Base-by-base conservation (phyloP, 2,888 invertebrate species). In the Pyrrhia umbra region DNA sequence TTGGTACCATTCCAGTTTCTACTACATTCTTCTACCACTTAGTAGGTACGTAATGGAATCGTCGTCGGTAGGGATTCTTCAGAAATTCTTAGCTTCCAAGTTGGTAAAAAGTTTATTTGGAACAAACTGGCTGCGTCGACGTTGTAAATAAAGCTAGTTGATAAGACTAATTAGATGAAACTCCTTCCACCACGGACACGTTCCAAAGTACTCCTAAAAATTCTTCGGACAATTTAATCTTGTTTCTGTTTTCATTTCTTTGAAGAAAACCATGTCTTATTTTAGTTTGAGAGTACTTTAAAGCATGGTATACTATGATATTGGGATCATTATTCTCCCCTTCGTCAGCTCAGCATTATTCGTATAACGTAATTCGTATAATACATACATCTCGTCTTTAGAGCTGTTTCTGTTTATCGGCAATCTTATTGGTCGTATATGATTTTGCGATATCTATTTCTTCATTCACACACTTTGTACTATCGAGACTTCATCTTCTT, bases 41-140 rank as follows among this genome's bases (percentile, higher is more conserved):
- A 75, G 51, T 39, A n/a, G n/a, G n/a, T n/a, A n/a, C n/a, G n/a
- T n/a, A 52, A 68, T 52, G 46, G 51, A 59, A 43, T 52, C 51
- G 61, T 69, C 51, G 42, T 18, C 27, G 50, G 46, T 13, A 40
- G 43, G 47, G 34, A 56, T 63, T 69, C 64, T 52, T 67, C 52
- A 56, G 50, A 79, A 79, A 65, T 78, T 64, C 56, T 37, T 56
- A 54, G 59, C 50, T 62, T 51, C 25, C 18, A 45, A 64, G 60
- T 68, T 77, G 15, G 55, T 66, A 59, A 77, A 66, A 72, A 66
- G 58, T 73, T 77, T 68, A 66, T 64, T 66, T 54, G 40, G 56
- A 69, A 66, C 66, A 66, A 77, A 68, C 59, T 68, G 20, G 21
- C 60, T 57, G 45, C 57, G 50, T 40, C 43, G 34, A 27, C 47